These are phyloP conservation scores for Sinonovacula constricta DNA, from an alignment of 1,140 invertebrate genomes.

Conservation along the genomic window DNA sequence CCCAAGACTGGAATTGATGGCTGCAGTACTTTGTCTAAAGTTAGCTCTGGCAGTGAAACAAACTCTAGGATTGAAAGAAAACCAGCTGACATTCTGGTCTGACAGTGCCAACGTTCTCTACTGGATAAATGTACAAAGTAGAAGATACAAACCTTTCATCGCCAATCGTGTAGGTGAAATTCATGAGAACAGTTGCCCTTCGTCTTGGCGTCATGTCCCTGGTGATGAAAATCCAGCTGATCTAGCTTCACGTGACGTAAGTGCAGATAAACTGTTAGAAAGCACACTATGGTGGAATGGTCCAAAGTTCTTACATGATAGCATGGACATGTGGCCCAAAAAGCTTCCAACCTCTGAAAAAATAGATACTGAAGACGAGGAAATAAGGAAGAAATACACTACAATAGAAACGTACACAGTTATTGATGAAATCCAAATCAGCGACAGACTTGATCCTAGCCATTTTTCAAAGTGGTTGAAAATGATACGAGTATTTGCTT, in stretches of 20 bases:
- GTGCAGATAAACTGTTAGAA: neutral
- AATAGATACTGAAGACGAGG: neutral
- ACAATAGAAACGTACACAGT: neutral
- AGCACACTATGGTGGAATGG: neutral
- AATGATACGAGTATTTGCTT: neutral
- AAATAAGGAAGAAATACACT: neutral
- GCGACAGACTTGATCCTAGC: neutral
- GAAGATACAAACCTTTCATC: neutral
- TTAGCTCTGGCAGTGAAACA: neutral
- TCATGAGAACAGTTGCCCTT: neutral
- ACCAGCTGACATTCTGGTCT: neutral
- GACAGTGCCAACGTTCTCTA: neutral
- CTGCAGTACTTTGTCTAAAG: conserved; percentile 4
- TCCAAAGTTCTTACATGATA: neutral
- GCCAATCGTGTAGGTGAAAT: conserved; percentile 17
- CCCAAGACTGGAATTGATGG: conserved; percentile 7
- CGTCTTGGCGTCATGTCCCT: neutral
- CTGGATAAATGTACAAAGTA: neutral
- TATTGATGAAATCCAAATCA: neutral
- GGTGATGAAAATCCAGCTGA: conserved; percentile 12
- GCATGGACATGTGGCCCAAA: neutral
- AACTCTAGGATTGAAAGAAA: neutral
- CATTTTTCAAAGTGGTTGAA: conserved; percentile 7
- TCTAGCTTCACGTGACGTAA: neutral
- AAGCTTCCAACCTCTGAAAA: neutral